phyloP scores from a whole-genome alignment of 2,797 vertebrate species.

The Lagorchestes hirsutus region DNA sequence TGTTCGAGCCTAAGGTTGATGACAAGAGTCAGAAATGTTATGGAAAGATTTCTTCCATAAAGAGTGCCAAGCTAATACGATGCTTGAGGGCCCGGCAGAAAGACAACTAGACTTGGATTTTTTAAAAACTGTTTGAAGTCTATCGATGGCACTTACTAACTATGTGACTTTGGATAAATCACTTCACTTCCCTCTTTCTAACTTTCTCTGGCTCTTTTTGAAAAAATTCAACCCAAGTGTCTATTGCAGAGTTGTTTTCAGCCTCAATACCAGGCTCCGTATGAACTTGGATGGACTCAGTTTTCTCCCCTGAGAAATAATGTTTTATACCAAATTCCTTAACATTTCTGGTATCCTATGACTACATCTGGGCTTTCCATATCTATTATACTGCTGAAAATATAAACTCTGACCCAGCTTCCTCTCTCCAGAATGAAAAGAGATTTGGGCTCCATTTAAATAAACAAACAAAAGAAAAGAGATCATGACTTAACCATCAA shows the following conservation, averaged over 20 bases:
- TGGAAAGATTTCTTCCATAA: background rate
- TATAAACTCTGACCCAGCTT: background rate
- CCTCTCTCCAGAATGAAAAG: background rate
- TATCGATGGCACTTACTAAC: background rate
- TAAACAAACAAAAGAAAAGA: background rate
- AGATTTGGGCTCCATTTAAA: background rate
- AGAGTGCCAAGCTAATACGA: background rate
- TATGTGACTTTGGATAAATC: background rate
- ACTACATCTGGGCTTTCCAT: background rate
- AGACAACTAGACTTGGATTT: background rate
- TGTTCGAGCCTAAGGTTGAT: background rate
- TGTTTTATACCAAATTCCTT: background rate
- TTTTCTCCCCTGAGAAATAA: background rate
- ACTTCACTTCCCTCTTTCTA: background rate
- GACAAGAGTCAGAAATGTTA: background rate
- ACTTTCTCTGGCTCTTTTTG: background rate
- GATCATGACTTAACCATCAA: background rate
- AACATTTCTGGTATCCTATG: background rate
- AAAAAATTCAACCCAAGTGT: background rate
- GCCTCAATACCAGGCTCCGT: background rate
- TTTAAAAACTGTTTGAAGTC: background rate
- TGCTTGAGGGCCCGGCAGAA: background rate
- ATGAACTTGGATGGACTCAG: background rate
- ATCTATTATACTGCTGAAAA: background rate
- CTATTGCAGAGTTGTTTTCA: background rate